Percentiles rank a stretch among this genome's conserved stretches.
These are phyloP conservation scores for Drepana arcuata DNA, from an alignment of 1,140 invertebrate species.

Conservation along the genomic window DNA sequence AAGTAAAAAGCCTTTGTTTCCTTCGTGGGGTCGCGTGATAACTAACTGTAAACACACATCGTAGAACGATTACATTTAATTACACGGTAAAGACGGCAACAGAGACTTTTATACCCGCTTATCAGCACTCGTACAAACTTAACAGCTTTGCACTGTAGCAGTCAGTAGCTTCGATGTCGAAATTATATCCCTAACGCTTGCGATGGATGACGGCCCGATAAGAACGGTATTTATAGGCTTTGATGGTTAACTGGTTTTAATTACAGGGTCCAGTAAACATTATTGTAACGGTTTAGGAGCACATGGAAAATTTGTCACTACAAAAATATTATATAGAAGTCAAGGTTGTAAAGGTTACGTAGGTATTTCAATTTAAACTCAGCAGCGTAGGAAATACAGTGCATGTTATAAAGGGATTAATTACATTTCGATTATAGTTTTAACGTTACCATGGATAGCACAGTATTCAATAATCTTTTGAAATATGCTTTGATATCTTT, in stretches of 20 bases:
- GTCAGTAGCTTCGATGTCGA: constrained; percentile 8
- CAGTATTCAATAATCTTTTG: no score
- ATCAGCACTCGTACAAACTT: constrained; percentile 28
- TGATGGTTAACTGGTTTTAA: constrained; percentile 10
- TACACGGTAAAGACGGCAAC: constrained; percentile 42
- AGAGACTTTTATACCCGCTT: constrained; percentile 38
- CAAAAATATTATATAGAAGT: no score
- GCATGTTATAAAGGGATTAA: no score
- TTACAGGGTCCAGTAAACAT: no score
- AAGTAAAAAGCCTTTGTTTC: constrained; percentile 10
- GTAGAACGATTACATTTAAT: constrained; percentile 50
- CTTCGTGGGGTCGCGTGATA: constrained; percentile 35
- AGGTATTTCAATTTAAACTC: no score
- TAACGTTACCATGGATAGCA: no score
- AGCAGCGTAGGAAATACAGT: no score
- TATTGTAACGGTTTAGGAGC: no score
- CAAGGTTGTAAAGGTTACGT: no score
- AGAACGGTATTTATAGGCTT: constrained; percentile 7
- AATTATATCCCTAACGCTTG: constrained; percentile 14
- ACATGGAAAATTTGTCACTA: no score
- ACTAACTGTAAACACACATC: constrained; percentile 40
- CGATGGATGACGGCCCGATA: constrained; percentile 12
- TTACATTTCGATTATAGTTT: no score
- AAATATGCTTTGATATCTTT: no score
- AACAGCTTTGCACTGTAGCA: constrained; percentile 24